A percentile compares a stretch with the other conserved stretches of the same genome.
phyloP scores from a whole-genome alignment of 2,888 invertebrate species.

The Apotomis capreana region DNA sequence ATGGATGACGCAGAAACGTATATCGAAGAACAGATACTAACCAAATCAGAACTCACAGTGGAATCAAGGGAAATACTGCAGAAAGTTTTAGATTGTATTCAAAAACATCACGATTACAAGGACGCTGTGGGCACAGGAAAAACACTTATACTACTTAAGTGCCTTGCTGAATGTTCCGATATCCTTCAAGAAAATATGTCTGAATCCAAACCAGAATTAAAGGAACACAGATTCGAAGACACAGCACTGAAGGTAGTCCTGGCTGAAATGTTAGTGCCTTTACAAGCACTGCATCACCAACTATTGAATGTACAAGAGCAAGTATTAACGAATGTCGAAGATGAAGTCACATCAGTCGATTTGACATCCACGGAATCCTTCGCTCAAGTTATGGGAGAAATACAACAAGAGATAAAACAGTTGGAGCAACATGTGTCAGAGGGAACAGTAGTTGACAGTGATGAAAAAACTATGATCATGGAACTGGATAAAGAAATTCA shows the following conservation, averaged over 20 bases:
- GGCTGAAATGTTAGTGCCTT: conserved; percentile 64
- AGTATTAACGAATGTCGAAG: conserved; percentile 58
- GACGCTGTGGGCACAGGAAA: conserved; percentile 63
- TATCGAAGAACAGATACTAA: conserved; percentile 49
- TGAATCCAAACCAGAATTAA: conserved; percentile 45
- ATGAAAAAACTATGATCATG: conserved; percentile 61
- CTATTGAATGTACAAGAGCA: conserved; percentile 66
- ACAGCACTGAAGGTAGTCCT: conserved; percentile 57
- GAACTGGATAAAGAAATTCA: conserved; percentile 69
- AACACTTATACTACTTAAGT: conserved; percentile 66
- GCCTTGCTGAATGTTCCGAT: conserved; percentile 67
- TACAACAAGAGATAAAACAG: conserved; percentile 65
- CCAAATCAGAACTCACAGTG: conserved; percentile 42
- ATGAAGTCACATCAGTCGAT: conserved; percentile 62
- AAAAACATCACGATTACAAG: conserved; percentile 64
- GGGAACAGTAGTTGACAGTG: conserved; percentile 51
- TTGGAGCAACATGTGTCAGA: conserved; percentile 58
- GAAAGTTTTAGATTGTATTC: conserved; percentile 56
- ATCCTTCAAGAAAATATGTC: conserved; percentile 56
- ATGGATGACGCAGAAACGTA: conserved; percentile 54
- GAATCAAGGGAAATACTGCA: conserved; percentile 50
- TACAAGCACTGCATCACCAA: conserved; percentile 65
- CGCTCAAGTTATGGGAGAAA: conserved; percentile 65
- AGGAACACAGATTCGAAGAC: conserved; percentile 54
- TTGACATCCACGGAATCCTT: conserved; percentile 66